Conservation (phyloP, 2,888 invertebrate species). For the Caradrina kadenii region DNA sequence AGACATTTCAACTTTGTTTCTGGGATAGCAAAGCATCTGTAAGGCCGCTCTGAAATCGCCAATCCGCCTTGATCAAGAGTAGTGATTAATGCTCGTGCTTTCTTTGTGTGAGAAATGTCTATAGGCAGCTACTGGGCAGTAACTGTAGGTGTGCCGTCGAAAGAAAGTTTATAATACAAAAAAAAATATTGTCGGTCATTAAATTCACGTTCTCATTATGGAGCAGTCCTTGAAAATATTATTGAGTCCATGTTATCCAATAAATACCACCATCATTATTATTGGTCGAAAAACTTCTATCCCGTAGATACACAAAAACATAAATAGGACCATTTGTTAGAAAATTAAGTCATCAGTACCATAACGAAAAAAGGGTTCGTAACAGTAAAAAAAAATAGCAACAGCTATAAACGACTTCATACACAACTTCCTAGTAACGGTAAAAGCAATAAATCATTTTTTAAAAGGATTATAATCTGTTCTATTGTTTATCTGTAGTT, state of each 20-base stretch:
- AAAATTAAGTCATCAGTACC: conserved; percentile 41
- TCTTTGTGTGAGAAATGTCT: too few relatives aligned
- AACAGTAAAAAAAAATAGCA: conserved; percentile 37
- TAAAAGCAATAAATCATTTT: conserved; percentile 78
- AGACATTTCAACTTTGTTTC: too few relatives aligned
- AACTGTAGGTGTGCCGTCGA: too few relatives aligned
- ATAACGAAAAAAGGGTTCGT: conserved; percentile 17
- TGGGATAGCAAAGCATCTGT: too few relatives aligned
- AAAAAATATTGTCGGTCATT: too few relatives aligned
- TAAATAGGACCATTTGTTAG: conserved; percentile 17
- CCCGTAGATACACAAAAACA: neutral
- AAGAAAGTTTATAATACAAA: too few relatives aligned
- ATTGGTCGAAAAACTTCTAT: neutral
- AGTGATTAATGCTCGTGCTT: too few relatives aligned
- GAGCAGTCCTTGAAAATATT: neutral
- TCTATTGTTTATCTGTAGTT: conserved; percentile 74
- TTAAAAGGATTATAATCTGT: conserved; percentile 79
- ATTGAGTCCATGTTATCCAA: neutral
- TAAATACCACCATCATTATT: too few relatives aligned
- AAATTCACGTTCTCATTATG: neutral
- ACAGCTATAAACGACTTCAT: conserved; percentile 28
- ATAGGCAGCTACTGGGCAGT: too few relatives aligned
- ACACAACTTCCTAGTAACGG: conserved; percentile 63
- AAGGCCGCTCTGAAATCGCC: too few relatives aligned
- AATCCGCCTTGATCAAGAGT: too few relatives aligned